Conservation (phyloP, 2,113 vertebrate genomes). For the Callospermophilus lateralis region DNA sequence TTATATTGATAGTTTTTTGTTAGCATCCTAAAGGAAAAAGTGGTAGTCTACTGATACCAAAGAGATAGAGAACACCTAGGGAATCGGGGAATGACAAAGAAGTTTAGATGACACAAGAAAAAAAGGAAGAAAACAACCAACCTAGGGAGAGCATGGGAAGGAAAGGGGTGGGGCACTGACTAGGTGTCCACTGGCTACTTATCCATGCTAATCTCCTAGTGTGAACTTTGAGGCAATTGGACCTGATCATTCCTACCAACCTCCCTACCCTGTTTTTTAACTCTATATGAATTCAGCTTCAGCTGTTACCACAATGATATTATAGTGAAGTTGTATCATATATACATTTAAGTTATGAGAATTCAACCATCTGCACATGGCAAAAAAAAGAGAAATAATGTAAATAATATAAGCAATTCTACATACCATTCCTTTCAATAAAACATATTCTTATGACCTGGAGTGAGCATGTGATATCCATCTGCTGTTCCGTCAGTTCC, state of each 20-base stretch:
- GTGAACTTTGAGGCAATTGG: not conserved
- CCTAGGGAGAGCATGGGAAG: constrained; percentile 12
- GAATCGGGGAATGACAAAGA: not conserved
- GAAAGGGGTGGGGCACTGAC: not conserved
- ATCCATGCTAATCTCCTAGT: constrained; percentile 10
- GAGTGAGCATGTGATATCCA: not conserved
- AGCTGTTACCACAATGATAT: constrained; percentile 49
- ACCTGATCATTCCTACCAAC: constrained; percentile 33
- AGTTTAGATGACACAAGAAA: not conserved
- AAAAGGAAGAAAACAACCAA: not conserved
- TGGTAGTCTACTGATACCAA: constrained; percentile 1
- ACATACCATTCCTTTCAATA: constrained; percentile 48
- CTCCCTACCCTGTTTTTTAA: not conserved
- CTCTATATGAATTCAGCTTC: constrained; percentile 41
- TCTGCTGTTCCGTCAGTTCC: constrained; percentile 12
- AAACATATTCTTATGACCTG: constrained; percentile 29
- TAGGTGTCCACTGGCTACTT: not conserved
- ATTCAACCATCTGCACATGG: constrained; percentile 40
- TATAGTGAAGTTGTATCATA: not conserved
- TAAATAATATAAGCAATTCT: constrained; percentile 27
- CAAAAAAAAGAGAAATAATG: not conserved
- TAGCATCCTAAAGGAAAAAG: constrained; percentile 42
- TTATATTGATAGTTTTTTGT: constrained; percentile 27
- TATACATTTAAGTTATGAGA: constrained; percentile 41
- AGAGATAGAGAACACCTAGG: constrained; percentile 24